A percentile compares a stretch with the other conserved stretches of the same genome.
These are phyloP conservation scores for Omphaloscelis lunosa DNA, from an alignment of 2,888 invertebrate species.

Conservation along the genomic window DNA sequence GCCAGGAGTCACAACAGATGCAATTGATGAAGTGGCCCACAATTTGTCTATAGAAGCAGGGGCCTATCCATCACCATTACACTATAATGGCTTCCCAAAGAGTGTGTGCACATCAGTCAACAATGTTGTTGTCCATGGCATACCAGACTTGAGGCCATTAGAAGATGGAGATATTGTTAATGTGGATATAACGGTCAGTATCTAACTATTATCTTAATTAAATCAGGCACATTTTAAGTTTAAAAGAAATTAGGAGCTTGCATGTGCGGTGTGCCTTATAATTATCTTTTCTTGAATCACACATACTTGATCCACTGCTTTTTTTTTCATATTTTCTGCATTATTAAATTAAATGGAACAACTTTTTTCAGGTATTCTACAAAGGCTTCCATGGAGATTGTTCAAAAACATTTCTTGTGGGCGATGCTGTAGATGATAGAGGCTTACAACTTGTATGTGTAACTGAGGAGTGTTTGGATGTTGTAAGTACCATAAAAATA, in stretches of 20 bases:
- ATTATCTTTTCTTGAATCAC: neutral
- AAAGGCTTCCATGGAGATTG: slow-evolving; percentile 98
- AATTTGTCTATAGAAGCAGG: slow-evolving; percentile 92
- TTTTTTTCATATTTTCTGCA: neutral
- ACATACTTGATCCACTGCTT: neutral
- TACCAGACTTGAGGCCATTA: slow-evolving; percentile 96
- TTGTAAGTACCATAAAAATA: slow-evolving; percentile 82
- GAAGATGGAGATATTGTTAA: slow-evolving; percentile 97
- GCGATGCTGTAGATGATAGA: slow-evolving; percentile 93
- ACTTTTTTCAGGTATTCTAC: slow-evolving; percentile 91
- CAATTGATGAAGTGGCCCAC: slow-evolving; percentile 95
- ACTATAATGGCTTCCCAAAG: slow-evolving; percentile 96
- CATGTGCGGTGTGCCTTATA: neutral
- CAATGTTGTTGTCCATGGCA: slow-evolving; percentile 97
- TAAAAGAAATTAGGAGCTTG: neutral
- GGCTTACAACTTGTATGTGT: slow-evolving; percentile 93
- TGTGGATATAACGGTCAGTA: slow-evolving; percentile 96
- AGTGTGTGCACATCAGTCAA: slow-evolving; percentile 98
- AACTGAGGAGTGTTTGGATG: slow-evolving; percentile 93
- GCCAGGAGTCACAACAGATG: slow-evolving; percentile 96
- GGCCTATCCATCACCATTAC: slow-evolving; percentile 97
- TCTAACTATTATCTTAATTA: neutral
- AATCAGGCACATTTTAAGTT: neutral
- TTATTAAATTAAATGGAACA: neutral
- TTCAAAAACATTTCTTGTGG: slow-evolving; percentile 96